Conservation (phyloP, 2,888 invertebrate species). For the Eupithecia exiguata region DNA sequence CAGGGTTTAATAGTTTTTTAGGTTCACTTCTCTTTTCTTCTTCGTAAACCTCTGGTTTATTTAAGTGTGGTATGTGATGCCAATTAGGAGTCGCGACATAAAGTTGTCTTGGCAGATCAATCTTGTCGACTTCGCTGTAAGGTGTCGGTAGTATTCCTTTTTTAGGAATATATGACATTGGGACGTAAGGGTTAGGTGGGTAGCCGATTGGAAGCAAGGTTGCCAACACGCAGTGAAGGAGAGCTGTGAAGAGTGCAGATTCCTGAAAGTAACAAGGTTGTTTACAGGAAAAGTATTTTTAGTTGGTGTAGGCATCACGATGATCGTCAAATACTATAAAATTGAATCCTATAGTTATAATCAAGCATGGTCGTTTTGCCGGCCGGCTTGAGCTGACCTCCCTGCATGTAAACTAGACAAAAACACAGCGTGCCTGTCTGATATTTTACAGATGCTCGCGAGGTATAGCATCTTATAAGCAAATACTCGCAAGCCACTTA, state of each 20-base stretch:
- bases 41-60: not conserved
- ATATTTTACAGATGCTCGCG: not conserved
- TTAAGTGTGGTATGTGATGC: not conserved
- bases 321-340: not conserved
- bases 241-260: slow-evolving; percentile 15
- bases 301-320: not conserved
- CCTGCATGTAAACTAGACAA: too few relatives aligned
- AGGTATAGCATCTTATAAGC: not conserved
- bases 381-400: too few relatives aligned
- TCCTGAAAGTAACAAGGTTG: slow-evolving; percentile 20
- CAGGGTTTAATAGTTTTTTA: not conserved
- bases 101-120: not conserved
- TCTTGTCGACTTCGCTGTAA: slow-evolving; percentile 6
- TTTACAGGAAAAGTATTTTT: not conserved
- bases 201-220: slow-evolving; percentile 2
- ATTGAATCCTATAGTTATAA: not conserved
- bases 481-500: not conserved
- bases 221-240: slow-evolving; percentile 25
- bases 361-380: too few relatives aligned
- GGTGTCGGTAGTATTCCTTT: slow-evolving; percentile 20
- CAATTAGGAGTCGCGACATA: slow-evolving; percentile 9
- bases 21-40: not conserved
- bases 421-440: not conserved
- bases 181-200: not conserved
- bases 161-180: slow-evolving; percentile 18